These are phyloP conservation scores for Calliscelio sp. DNA, from an alignment of 2,888 invertebrate genomes.

Conservation along the genomic window DNA sequence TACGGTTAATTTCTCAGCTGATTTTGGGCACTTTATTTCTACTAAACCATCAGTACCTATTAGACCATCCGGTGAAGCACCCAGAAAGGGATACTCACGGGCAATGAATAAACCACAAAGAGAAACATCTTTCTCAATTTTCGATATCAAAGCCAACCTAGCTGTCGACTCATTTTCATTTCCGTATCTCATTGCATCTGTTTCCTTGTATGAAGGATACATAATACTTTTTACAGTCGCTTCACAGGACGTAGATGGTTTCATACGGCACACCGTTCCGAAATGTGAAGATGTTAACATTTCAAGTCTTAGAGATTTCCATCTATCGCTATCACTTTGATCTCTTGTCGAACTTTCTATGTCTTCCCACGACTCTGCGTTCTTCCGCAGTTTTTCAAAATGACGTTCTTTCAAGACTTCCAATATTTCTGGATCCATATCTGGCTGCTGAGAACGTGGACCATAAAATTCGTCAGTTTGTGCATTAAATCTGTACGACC, in stretches of 20 bases:
- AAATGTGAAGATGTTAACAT: slow-evolving; percentile 66
- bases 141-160: slow-evolving; percentile 9
- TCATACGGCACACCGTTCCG: slow-evolving; percentile 61
- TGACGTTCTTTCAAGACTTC: slow-evolving; percentile 31
- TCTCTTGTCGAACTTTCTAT: slow-evolving; percentile 58
- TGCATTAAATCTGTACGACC: neutral
- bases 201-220: slow-evolving; percentile 39
- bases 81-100: slow-evolving; percentile 42
- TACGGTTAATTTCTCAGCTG: slow-evolving; percentile 10
- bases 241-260: slow-evolving; percentile 47
- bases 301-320: slow-evolving; percentile 48
- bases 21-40: slow-evolving; percentile 68
- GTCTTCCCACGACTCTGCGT: slow-evolving; percentile 16
- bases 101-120: slow-evolving; percentile 66
- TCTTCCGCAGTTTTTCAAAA: slow-evolving; percentile 28
- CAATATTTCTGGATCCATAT: slow-evolving; percentile 15
- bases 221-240: slow-evolving; percentile 60
- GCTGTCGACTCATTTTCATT: slow-evolving; percentile 65
- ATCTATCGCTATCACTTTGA: slow-evolving; percentile 52
- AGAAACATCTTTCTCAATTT: slow-evolving; percentile 25
- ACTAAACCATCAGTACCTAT: slow-evolving; percentile 66
- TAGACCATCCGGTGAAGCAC: slow-evolving; percentile 68
- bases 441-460: slow-evolving; percentile 23
- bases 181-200: slow-evolving; percentile 55
- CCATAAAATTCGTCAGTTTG: slow-evolving; percentile 28